Conservation (phyloP, 2,888 invertebrate genomes). For the Cheilosia vernalis region DNA sequence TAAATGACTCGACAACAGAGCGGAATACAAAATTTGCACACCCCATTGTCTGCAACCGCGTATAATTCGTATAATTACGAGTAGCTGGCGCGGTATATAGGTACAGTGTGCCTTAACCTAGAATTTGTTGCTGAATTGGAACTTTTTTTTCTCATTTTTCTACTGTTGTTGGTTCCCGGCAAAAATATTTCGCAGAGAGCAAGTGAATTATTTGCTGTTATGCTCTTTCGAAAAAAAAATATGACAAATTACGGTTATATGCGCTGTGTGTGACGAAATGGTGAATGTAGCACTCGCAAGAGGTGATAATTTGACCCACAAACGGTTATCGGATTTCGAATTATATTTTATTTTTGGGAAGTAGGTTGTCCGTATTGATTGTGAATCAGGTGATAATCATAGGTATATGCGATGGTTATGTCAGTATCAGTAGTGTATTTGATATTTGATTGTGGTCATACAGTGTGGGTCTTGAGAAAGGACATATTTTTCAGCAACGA, state of each 20-base stretch:
- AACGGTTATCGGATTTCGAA: constrained; percentile 28
- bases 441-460: too few relatives aligned
- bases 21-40: constrained; percentile 11
- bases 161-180: constrained; percentile 13
- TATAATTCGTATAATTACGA: constrained; percentile 17
- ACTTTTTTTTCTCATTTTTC: constrained; percentile 1
- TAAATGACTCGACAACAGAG: constrained; percentile 36
- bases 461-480: too few relatives aligned
- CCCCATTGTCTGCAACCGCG: constrained; percentile 31
- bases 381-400: background rate
- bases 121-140: constrained; percentile 49
- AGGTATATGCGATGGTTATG: background rate
- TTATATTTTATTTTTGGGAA: too few relatives aligned
- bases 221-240: constrained; percentile 13
- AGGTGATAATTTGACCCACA: constrained; percentile 42
- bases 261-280: constrained; percentile 17
- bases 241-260: constrained; percentile 47
- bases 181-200: constrained; percentile 44
- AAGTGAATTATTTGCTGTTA: constrained; percentile 34
- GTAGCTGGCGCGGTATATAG: constrained; percentile 2
- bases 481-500: too few relatives aligned
- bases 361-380: background rate
- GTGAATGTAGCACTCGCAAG: background rate
- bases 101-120: constrained; percentile 45
- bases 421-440: too few relatives aligned